Conservation (phyloP, 2,797 vertebrate species). For the Onychomys torridus region DNA sequence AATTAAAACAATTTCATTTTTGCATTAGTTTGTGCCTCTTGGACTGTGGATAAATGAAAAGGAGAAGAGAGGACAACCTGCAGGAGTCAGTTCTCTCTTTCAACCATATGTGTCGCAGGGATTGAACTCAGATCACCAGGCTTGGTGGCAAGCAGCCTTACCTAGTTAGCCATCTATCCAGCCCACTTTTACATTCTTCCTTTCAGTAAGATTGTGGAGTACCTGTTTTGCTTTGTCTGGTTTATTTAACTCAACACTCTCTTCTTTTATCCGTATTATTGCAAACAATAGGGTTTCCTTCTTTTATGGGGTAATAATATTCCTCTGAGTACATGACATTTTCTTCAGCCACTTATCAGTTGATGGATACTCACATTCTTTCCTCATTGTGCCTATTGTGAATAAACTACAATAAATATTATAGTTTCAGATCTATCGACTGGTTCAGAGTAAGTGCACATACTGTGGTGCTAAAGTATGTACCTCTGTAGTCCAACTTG, state of each 20-base stretch:
- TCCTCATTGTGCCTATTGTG: neutral
- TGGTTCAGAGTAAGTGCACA: neutral
- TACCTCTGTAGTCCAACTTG: neutral
- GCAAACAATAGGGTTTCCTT: neutral
- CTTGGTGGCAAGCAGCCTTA: neutral
- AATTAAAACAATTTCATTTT: conserved; percentile 20
- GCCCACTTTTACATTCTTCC: neutral
- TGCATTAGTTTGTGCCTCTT: neutral
- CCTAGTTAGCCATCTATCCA: neutral
- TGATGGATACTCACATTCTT: neutral
- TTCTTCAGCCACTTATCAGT: neutral
- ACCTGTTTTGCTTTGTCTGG: neutral
- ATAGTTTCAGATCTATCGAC: neutral
- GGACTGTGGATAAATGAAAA: conserved; percentile 17
- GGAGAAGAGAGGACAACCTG: neutral
- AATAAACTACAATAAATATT: neutral
- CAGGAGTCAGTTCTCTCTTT: neutral
- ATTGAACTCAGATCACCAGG: neutral
- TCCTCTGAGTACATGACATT: neutral
- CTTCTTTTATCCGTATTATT: neutral
- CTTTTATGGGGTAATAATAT: neutral
- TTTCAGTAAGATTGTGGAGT: no score
- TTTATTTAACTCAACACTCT: neutral
- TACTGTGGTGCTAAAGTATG: neutral
- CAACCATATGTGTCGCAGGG: neutral